Conservation (phyloP, 35 echinoderm and acorn worm species). For the Amphiura filiformis region DNA sequence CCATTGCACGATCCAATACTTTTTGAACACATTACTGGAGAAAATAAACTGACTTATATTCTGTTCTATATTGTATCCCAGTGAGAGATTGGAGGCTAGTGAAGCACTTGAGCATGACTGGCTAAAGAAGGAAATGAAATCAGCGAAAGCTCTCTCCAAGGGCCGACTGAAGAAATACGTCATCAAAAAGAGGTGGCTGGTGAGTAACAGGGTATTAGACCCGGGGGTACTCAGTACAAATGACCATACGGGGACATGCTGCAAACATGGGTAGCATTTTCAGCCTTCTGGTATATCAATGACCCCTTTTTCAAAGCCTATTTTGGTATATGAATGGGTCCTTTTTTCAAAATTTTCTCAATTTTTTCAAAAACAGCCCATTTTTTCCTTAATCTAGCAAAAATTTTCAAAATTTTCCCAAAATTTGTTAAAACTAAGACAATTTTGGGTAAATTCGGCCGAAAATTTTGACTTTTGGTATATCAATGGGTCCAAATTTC, state of each 20-base stretch:
- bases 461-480: too few species aligned
- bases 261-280: background rate
- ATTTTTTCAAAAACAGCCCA: too few species aligned
- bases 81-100: conserved; percentile 60
- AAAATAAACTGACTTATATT: too few species aligned
- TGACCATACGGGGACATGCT: background rate
- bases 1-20: too few species aligned
- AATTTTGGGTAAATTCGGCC: too few species aligned
- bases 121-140: conserved; percentile 84
- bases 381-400: background rate
- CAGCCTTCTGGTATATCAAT: background rate
- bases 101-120: conserved; percentile 85
- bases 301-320: too few species aligned
- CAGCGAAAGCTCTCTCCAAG: conserved; percentile 72
- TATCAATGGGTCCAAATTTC: too few species aligned
- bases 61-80: background rate
- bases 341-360: too few species aligned
- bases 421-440: too few species aligned
- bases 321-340: too few species aligned
- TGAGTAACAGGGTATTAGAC: conserved; percentile 12
- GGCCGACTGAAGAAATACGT: conserved; percentile 94
- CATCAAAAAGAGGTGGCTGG: conserved; percentile 97
- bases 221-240: background rate
- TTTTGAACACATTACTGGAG: too few species aligned
- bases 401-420: too few species aligned